phyloP scores from a whole-genome alignment of 1,140 invertebrate species.

The Whitmania pigra region DNA sequence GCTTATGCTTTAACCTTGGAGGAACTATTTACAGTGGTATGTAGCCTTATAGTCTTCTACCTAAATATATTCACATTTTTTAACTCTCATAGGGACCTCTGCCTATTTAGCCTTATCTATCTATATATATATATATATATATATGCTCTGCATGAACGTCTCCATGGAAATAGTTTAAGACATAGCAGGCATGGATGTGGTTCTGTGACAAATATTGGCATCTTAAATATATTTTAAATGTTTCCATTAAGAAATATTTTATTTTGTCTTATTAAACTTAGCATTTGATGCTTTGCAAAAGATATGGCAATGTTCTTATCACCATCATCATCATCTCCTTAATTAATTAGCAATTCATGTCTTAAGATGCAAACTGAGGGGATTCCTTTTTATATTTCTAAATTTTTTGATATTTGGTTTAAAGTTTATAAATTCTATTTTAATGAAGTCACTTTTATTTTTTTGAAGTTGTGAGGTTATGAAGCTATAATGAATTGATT shows the following conservation, averaged over 20 bases:
- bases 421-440: not conserved
- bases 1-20: not conserved
- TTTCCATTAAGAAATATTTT: not conserved
- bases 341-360: not conserved
- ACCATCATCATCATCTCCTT: slow-evolving; percentile 1
- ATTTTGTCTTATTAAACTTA: not conserved
- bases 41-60: not conserved
- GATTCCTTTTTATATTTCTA: not conserved
- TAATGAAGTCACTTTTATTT: not conserved
- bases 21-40: too few species aligned
- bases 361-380: not conserved
- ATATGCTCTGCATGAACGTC: not conserved
- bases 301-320: not conserved
- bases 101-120: not conserved
- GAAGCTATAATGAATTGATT: too few species aligned
- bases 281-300: not conserved
- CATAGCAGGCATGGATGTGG: not conserved
- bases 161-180: not conserved
- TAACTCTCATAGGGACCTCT: not conserved
- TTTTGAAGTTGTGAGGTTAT: too few species aligned
- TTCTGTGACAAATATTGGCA: not conserved
- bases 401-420: not conserved
- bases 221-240: not conserved
- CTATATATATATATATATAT: not conserved
- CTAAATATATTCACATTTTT: not conserved